Conservation (phyloP, 2,888 invertebrate species). For the Alviniconcha strummeri region DNA sequence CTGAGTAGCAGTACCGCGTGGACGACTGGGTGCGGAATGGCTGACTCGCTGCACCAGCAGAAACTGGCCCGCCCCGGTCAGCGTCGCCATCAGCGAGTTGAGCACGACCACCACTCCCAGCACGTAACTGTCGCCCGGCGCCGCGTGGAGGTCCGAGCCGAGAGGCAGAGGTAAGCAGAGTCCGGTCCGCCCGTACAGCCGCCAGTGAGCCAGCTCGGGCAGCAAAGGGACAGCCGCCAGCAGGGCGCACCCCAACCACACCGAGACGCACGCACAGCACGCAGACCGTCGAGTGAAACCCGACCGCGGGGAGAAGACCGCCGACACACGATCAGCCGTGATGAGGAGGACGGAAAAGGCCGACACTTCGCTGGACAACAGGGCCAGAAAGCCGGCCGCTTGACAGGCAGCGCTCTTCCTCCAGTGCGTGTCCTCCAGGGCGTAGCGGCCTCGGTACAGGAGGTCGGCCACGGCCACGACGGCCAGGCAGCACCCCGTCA, state of each 20-base stretch:
- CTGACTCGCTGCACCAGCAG: no score
- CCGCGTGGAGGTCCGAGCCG: constrained; percentile 55
- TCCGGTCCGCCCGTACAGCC: constrained; percentile 41
- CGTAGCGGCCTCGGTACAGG: constrained; percentile 47
- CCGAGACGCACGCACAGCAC: not conserved
- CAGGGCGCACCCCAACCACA: constrained; percentile 39
- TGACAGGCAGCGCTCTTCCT: constrained; percentile 46
- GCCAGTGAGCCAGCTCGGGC: constrained; percentile 32
- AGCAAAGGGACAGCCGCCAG: constrained; percentile 64
- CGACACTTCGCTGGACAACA: constrained; percentile 78
- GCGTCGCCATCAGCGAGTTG: not conserved
- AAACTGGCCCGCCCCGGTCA: not conserved
- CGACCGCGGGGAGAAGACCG: constrained; percentile 78
- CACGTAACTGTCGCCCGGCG: constrained; percentile 69
- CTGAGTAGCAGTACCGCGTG: not conserved
- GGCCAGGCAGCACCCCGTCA: constrained; percentile 51
- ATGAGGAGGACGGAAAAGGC: constrained; percentile 79
- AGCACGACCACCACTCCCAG: not conserved
- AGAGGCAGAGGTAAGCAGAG: constrained; percentile 70
- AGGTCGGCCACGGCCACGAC: constrained; percentile 49
- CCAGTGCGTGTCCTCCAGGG: constrained; percentile 52
- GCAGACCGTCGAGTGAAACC: not conserved
- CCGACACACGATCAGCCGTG: constrained; percentile 79
- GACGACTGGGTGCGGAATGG: no score
- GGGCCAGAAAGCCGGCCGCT: constrained; percentile 47